These are phyloP conservation scores for Craterocephalus amniculus DNA, from an alignment of 2,797 vertebrate species.

Conservation along the genomic window DNA sequence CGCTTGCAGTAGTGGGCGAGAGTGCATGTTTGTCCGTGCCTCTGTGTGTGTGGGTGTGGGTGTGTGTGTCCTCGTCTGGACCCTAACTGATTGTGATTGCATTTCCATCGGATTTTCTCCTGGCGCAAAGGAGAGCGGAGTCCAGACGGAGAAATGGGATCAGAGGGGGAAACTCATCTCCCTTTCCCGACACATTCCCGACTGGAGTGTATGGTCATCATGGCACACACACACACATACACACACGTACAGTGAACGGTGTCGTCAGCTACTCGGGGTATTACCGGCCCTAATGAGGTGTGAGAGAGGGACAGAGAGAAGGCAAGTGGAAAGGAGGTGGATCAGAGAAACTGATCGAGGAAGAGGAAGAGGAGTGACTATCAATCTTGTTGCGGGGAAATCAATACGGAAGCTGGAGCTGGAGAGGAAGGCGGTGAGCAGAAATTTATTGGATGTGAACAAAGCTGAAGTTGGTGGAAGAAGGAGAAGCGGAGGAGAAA, in stretches of 20 bases:
- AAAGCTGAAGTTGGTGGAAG: slow-evolving; percentile 17
- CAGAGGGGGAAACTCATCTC: slow-evolving; percentile 76
- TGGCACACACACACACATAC: slow-evolving; percentile 23
- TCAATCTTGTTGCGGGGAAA: slow-evolving; percentile 48
- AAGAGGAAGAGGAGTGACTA: slow-evolving; percentile 45
- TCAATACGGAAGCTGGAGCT: slow-evolving; percentile 38
- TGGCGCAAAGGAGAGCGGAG: slow-evolving; percentile 56
- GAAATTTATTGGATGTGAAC: slow-evolving; percentile 32
- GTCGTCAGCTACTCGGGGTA: slow-evolving; percentile 78
- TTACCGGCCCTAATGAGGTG: slow-evolving; percentile 81
- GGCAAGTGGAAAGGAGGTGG: slow-evolving; percentile 63
- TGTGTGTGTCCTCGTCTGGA: slow-evolving; percentile 62
- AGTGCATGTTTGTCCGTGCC: slow-evolving; percentile 46
- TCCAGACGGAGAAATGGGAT: slow-evolving; percentile 74
- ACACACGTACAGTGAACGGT: slow-evolving; percentile 54
- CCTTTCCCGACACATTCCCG: slow-evolving; percentile 68
- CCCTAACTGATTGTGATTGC: slow-evolving; percentile 83
- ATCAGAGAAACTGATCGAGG: slow-evolving; percentile 49
- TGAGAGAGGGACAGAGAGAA: slow-evolving; percentile 71
- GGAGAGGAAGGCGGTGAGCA: slow-evolving; percentile 9
- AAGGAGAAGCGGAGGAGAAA: slow-evolving; percentile 1
- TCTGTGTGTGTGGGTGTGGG: slow-evolving; percentile 16
- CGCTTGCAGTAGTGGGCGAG: slow-evolving; percentile 64
- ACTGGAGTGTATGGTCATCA: slow-evolving; percentile 50
- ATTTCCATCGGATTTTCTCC: slow-evolving; percentile 79